Percentiles rank a stretch among this genome's conserved stretches.
Conservation (phyloP, 2,888 invertebrate species). For the Dicyrtoma fusca region DNA sequence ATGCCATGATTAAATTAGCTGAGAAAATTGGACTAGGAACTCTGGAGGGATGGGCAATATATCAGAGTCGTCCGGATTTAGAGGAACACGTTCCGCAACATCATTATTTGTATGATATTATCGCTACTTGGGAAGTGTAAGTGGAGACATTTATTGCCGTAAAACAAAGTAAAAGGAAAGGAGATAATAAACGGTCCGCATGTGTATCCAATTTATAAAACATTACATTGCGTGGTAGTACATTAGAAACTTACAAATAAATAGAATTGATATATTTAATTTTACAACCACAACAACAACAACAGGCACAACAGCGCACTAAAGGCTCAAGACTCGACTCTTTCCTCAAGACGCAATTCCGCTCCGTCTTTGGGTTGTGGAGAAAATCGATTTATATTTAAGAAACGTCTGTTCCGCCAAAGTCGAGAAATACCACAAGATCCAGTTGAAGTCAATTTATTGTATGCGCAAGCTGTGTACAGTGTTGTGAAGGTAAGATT, state of each 20-base stretch:
- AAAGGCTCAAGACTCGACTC: constrained; percentile 35
- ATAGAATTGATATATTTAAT: too few species aligned
- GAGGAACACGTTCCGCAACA: constrained; percentile 90
- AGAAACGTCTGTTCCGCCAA: constrained; percentile 83
- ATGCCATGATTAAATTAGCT: constrained; percentile 84
- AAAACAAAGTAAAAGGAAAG: too few species aligned
- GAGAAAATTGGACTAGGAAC: constrained; percentile 82
- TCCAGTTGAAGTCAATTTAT: constrained; percentile 89
- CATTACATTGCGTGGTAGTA: too few species aligned
- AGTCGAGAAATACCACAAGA: constrained; percentile 90
- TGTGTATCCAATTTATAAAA: too few species aligned
- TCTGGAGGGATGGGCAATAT: constrained; percentile 93
- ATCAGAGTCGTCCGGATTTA: constrained; percentile 81
- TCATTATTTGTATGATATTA: constrained; percentile 90
- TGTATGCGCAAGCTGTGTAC: constrained; percentile 94
- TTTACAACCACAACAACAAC: not conserved
- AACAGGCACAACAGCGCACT: constrained; percentile 28
- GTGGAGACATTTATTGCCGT: constrained; percentile 57
- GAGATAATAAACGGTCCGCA: too few species aligned
- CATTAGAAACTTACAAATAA: too few species aligned
- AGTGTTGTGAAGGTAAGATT: constrained; percentile 83
- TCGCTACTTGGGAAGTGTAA: constrained; percentile 91
- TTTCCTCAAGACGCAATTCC: constrained; percentile 62
- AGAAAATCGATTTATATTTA: constrained; percentile 90
- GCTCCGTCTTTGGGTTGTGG: constrained; percentile 78